Evolutionary conservation across 2,888 invertebrate species (phyloP).

Genomic region (Hymenopus coronatus): DNA sequence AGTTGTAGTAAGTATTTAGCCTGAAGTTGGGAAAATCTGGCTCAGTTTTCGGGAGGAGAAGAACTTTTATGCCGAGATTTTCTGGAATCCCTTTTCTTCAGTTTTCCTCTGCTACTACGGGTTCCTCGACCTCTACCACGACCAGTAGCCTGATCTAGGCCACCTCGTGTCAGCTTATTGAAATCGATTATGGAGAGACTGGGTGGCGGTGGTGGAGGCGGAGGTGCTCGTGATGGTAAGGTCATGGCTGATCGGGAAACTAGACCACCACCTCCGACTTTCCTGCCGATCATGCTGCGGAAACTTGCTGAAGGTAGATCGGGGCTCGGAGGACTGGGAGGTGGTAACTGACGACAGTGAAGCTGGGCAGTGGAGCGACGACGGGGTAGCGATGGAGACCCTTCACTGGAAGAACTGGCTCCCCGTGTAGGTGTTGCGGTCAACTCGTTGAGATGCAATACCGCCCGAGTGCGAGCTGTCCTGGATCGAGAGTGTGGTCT

Average conservation of each 20-base stretch:
- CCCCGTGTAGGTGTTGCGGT: slow-evolving; percentile 46
- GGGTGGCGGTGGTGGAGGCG: slow-evolving; percentile 53
- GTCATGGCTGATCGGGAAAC: slow-evolving; percentile 41
- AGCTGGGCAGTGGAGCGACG: not conserved
- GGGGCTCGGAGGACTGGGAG: not conserved
- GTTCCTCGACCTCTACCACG: not conserved
- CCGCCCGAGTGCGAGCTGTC: slow-evolving; percentile 10
- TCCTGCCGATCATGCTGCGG: slow-evolving; percentile 17
- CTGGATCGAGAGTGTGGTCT: slow-evolving; percentile 14
- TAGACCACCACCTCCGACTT: slow-evolving; percentile 38
- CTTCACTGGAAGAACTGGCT: slow-evolving; percentile 44
- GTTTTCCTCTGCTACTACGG: not conserved
- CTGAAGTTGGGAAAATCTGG: not conserved
- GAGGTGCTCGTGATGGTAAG: slow-evolving; percentile 38
- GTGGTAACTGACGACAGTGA: slow-evolving; percentile 6
- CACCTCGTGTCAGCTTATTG: slow-evolving; percentile 64
- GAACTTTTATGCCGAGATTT: not conserved
- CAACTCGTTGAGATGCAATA: slow-evolving; percentile 37
- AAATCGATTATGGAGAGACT: slow-evolving; percentile 70
- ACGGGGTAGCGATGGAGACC: slow-evolving; percentile 42
- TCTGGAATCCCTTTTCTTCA: not conserved
- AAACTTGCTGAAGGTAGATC: not conserved
- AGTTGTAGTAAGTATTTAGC: no score
- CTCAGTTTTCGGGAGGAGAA: not conserved
- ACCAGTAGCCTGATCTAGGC: slow-evolving; percentile 51